Conservation (phyloP, 1,140 invertebrate species). For the Caenorhabditis brenneri region DNA sequence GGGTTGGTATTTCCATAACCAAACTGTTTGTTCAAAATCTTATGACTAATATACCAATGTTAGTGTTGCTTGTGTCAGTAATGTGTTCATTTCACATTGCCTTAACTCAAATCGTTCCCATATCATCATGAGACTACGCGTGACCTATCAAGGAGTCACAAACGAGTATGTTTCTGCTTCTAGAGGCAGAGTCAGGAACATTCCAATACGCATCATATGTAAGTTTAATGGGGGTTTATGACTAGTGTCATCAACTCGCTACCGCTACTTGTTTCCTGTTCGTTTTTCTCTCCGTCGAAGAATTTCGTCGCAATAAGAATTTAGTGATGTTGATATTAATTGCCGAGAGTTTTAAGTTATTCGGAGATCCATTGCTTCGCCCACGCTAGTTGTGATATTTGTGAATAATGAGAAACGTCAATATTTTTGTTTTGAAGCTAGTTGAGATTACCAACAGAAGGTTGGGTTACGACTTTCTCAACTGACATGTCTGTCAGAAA, state of each 20-base stretch:
- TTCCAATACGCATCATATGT: conserved; percentile 33
- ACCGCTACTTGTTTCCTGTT: background rate
- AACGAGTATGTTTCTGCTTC: background rate
- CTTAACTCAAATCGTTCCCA: background rate
- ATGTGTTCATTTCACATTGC: background rate
- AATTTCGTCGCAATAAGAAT: no score
- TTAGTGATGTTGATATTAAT: no score
- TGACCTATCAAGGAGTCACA: conserved; percentile 20
- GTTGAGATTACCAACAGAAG: no score
- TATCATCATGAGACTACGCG: conserved; percentile 29
- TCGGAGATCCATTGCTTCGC: no score
- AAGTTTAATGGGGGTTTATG: background rate
- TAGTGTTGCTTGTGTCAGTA: background rate
- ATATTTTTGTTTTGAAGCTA: background rate
- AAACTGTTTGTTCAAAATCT: conserved; percentile 28
- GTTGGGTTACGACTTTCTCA: no score
- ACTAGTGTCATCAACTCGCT: background rate
- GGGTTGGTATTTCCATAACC: background rate
- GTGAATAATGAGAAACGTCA: background rate
- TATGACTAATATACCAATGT: conserved; percentile 5
- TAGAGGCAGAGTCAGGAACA: conserved; percentile 3
- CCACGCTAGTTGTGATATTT: no score
- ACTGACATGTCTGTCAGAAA: background rate
- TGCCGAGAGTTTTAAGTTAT: background rate
- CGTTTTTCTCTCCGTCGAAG: no score